Percentiles rank a stretch among this genome's conserved stretches.
Conservation (phyloP, 2,113 vertebrate species). For the Oenanthe oenanthe region DNA sequence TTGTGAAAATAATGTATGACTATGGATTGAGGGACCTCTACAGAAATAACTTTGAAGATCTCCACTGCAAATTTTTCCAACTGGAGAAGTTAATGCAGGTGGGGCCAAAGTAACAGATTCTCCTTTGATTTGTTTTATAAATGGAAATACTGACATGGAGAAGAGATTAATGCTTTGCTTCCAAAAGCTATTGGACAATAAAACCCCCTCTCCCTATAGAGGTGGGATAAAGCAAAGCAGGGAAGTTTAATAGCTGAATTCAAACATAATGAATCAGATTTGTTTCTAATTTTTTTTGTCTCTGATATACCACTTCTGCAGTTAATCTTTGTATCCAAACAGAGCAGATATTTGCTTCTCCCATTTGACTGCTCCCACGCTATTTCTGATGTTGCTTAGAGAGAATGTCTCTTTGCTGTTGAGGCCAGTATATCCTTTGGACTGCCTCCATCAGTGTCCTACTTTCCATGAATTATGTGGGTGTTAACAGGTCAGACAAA, state of each 20-base stretch:
- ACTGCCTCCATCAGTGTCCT: not conserved
- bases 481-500: not conserved
- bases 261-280: not conserved
- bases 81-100: conserved; percentile 96
- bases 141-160: not conserved
- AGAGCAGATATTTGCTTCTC: not conserved
- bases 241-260: not conserved
- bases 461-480: not conserved
- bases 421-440: not conserved
- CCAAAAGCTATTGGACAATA: not conserved
- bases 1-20: conserved; percentile 97
- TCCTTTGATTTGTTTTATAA: not conserved
- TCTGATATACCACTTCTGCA: not conserved
- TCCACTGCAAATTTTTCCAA: conserved; percentile 98
- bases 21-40: conserved; percentile 93
- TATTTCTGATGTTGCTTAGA: not conserved
- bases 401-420: not conserved
- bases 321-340: not conserved
- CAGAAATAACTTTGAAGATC: conserved; percentile 98
- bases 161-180: not conserved
- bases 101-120: not conserved
- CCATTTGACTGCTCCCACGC: not conserved
- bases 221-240: not conserved
- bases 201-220: not conserved
- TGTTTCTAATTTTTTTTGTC: not conserved